Evolutionary conservation across 2,888 invertebrate species (phyloP), one percentile per base, ranked within the genome.

Genomic region (Frankliniella intonsa): DNA sequence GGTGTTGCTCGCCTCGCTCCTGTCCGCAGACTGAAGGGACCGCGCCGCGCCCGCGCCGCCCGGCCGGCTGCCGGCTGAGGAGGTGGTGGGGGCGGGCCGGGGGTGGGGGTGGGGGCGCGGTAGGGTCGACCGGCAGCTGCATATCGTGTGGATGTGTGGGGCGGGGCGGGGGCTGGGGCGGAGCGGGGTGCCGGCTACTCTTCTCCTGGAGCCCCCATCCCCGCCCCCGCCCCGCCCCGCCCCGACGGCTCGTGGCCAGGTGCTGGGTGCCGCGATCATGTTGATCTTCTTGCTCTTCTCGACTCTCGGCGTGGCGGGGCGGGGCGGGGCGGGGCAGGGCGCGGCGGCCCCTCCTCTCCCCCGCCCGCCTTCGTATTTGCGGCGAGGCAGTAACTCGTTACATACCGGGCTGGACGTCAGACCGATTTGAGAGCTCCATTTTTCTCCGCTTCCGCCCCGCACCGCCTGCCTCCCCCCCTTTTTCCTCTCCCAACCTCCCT

Each of bases 221-320:
- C 25, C 69, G 55, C 38, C 38, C 55, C 55, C 12, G 12, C 55
- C 55, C 55, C 12, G 12, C 55, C 55, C 55, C 55, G 22, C 22
- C 69, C 25, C 69, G 22, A 25, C 69, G 69, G 69, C 69, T 76
- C 69, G 69, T 76, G 69, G 69, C 69, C 69, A 76, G 69, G 69
- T 76, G 69, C 25, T 55, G 55, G 38, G 38, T 38, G 38, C 69
- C 25, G 25, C 22, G 25, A 38, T 38, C 38, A 76, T 76, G 69
- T 76, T 25, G 55, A 55, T 55, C 14, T 55, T 55, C 55, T 55
- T 55, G 14, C 55, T 55, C 10, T 25, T 76, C 38, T 38, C 38
- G 38, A 38, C 38, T 38, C 5, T 38, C 2, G 38, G 38, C 38
- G 38, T 38, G 38, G 38, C 38, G n/a, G n/a, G n/a, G n/a, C n/a